A percentile compares a stretch with the other conserved stretches of the same genome.
Evolutionary conservation across 1,140 invertebrate genomes (phyloP).

Genomic region (Idris sp.): DNA sequence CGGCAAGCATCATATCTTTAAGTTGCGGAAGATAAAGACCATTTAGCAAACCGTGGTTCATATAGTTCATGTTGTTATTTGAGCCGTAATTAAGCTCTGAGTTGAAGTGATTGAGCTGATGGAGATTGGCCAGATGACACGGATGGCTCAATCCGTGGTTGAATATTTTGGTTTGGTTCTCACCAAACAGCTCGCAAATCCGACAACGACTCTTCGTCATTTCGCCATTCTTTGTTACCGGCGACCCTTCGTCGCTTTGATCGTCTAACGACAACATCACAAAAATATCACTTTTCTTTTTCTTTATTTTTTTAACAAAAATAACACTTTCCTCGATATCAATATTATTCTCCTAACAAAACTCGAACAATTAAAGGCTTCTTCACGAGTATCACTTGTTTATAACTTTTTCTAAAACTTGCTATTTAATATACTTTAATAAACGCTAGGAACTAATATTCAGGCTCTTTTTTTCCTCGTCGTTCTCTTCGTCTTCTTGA

Average conservation of each 20-base stretch:
- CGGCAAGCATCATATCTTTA: constrained; percentile 80
- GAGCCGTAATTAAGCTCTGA: constrained; percentile 70
- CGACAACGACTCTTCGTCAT: constrained; percentile 78
- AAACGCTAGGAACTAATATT: constrained; percentile 23
- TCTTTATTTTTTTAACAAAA: constrained; percentile 36
- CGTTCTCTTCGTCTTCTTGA: constrained; percentile 48
- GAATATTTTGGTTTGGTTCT: constrained; percentile 69
- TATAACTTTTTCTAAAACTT: too few species aligned
- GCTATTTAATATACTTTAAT: constrained; percentile 2
- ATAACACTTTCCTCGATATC: constrained; percentile 18
- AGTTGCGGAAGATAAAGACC: constrained; percentile 77
- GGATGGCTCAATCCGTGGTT: constrained; percentile 74
- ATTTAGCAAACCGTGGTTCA: constrained; percentile 71
- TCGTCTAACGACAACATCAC: constrained; percentile 53
- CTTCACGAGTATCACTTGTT: constrained; percentile 12
- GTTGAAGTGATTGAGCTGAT: constrained; percentile 70
- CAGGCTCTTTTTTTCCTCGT: constrained; percentile 31
- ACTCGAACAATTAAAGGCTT: constrained; percentile 38
- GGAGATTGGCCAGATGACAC: constrained; percentile 71
- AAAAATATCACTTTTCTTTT: too few species aligned
- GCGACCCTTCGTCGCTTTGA: constrained; percentile 30
- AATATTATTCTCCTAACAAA: constrained; percentile 53
- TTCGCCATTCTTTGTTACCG: constrained; percentile 51
- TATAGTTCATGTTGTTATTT: constrained; percentile 71
- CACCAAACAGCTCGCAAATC: constrained; percentile 77